Evolutionary conservation across 2,888 invertebrate species (phyloP).

Genomic region (Phalera bucephala): DNA sequence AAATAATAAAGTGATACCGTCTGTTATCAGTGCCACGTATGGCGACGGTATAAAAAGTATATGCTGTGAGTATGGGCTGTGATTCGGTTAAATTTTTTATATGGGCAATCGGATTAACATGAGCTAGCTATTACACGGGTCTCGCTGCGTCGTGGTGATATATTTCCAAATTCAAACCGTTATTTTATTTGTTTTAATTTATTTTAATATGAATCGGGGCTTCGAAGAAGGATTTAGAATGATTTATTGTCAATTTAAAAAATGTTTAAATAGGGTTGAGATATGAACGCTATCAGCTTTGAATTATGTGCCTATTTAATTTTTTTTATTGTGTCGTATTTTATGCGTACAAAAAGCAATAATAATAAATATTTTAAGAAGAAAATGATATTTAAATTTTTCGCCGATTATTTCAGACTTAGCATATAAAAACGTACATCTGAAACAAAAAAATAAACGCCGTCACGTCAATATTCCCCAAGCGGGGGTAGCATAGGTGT

Average conservation of each 20-base stretch:
- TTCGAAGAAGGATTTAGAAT: conserved; percentile 5
- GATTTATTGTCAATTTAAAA: neutral
- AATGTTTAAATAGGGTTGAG: neutral
- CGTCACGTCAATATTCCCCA: too few species aligned
- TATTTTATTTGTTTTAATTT: conserved; percentile 25
- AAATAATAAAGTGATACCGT: too few species aligned
- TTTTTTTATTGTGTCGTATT: neutral
- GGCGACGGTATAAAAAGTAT: too few species aligned
- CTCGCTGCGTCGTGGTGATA: conserved; percentile 49
- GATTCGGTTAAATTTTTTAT: conserved; percentile 59
- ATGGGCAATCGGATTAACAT: conserved; percentile 77
- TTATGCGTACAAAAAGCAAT: neutral
- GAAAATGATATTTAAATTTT: too few species aligned
- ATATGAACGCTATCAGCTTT: neutral
- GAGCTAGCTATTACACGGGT: conserved; percentile 58
- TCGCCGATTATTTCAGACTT: too few species aligned
- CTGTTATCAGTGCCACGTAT: too few species aligned
- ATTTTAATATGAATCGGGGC: conserved; percentile 14
- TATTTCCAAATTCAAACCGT: conserved; percentile 41
- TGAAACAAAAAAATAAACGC: too few species aligned
- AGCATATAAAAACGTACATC: too few species aligned
- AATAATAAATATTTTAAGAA: neutral
- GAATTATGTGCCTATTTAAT: neutral
- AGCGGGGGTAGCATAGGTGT: too few species aligned
- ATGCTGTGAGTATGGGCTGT: too few species aligned